Percentiles rank a stretch among this genome's conserved stretches.
phyloP scores from a whole-genome alignment of 1,140 invertebrate genomes.

The Neuroterus valhalla region DNA sequence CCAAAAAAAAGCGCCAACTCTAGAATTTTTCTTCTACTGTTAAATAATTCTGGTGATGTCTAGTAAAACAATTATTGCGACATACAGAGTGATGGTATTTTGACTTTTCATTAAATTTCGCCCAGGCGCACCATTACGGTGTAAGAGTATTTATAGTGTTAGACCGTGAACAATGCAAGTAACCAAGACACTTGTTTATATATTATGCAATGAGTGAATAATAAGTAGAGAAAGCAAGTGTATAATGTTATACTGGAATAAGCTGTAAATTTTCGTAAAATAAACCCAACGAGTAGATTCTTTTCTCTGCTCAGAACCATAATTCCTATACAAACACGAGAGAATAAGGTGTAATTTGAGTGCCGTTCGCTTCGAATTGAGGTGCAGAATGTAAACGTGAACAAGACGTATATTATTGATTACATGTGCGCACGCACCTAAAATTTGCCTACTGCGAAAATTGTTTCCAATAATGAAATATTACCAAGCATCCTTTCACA shows the following conservation, averaged over 20 bases:
- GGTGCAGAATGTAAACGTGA: conserved; percentile 23
- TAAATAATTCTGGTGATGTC: no score
- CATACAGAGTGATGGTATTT: no score
- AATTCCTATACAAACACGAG: neutral
- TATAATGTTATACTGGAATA: conserved; percentile 8
- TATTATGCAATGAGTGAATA: conserved; percentile 16
- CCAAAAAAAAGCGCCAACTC: no score
- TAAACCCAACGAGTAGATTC: neutral
- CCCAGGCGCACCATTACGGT: no score
- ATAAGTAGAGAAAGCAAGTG: conserved; percentile 21
- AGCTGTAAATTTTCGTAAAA: conserved; percentile 1
- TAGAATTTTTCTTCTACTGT: no score
- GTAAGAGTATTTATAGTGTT: conserved; percentile 1
- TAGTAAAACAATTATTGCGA: no score
- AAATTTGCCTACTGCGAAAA: conserved; percentile 27
- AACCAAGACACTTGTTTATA: conserved; percentile 12
- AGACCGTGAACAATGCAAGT: neutral
- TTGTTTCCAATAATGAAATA: conserved; percentile 23
- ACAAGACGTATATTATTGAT: conserved; percentile 25
- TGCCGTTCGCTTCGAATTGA: conserved; percentile 18
- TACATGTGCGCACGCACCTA: conserved; percentile 29
- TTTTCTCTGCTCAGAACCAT: neutral
- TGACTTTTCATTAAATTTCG: neutral
- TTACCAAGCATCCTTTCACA: conserved; percentile 4
- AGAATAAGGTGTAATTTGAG: conserved; percentile 10